Conservation (phyloP, 2,888 invertebrate genomes). For the Baccha elongata region DNA sequence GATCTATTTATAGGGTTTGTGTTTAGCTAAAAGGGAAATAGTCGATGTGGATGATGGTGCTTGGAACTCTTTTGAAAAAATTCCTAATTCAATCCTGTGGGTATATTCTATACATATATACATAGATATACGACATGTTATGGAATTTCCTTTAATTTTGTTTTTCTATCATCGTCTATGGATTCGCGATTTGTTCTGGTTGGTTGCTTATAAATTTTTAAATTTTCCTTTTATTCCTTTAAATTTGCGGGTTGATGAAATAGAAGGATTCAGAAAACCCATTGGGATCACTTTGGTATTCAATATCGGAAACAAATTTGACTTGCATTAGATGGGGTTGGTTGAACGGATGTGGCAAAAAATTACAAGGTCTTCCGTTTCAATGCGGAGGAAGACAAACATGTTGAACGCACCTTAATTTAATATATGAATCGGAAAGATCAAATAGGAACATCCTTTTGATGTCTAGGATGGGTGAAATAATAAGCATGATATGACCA, state of each 20-base stretch:
- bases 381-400: not conserved
- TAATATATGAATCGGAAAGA: not conserved
- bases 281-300: conserved; percentile 29
- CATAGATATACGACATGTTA: conserved; percentile 19
- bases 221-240: conserved; percentile 8
- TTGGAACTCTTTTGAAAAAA: conserved; percentile 11
- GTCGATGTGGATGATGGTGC: conserved; percentile 11
- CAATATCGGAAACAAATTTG: conserved; percentile 33
- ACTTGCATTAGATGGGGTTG: conserved; percentile 22
- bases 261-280: not conserved
- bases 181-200: conserved; percentile 24
- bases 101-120: not conserved
- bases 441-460: not conserved
- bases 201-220: conserved; percentile 40
- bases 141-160: conserved; percentile 42
- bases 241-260: too few species aligned
- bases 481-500: too few species aligned
- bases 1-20: conserved; percentile 65
- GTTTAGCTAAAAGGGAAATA: conserved; percentile 56
- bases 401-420: not conserved
- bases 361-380: not conserved
- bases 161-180: conserved; percentile 1
- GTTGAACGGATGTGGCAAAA: conserved; percentile 8
- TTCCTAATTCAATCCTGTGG: conserved; percentile 52
- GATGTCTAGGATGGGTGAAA: not conserved